A percentile compares a stretch with the other conserved stretches of the same genome.
Evolutionary conservation across 2,113 vertebrate species (phyloP).

Genomic region (Callopanchax toddi): DNA sequence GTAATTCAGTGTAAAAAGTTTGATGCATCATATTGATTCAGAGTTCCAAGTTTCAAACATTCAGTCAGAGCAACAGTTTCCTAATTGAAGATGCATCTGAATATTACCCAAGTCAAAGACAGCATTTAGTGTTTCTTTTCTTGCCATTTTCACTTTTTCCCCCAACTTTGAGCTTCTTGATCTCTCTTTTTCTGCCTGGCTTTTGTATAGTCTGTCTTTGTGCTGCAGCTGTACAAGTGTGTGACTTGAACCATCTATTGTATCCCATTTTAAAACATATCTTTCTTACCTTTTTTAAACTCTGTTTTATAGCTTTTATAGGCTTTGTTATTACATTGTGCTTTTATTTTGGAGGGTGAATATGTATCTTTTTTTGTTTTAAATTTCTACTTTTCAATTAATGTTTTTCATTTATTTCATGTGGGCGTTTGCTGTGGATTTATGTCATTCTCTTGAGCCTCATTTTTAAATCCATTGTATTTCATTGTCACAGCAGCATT

Average conservation of each 20-base stretch:
- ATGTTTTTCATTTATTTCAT: slow-evolving; percentile 38
- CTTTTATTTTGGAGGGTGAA: slow-evolving; percentile 12
- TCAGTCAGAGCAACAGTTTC: neutral
- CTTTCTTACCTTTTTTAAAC: slow-evolving; percentile 1
- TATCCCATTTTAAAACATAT: slow-evolving; percentile 11
- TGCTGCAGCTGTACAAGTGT: slow-evolving; percentile 16
- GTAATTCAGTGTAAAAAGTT: neutral
- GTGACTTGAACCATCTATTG: slow-evolving; percentile 15
- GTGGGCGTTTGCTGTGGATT: slow-evolving; percentile 50
- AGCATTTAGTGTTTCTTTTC: slow-evolving; percentile 23
- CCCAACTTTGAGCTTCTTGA: slow-evolving; percentile 26
- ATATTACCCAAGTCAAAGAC: slow-evolving; percentile 25
- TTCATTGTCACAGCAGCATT: slow-evolving; percentile 94
- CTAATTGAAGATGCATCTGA: slow-evolving; percentile 40
- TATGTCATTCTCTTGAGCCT: slow-evolving; percentile 59
- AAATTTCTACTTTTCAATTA: neutral
- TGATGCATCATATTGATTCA: neutral
- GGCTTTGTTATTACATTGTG: neutral
- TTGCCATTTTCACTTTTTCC: slow-evolving; percentile 50
- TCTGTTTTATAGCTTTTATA: slow-evolving; percentile 18
- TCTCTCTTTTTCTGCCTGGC: slow-evolving; percentile 25
- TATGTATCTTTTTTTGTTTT: slow-evolving; percentile 20
- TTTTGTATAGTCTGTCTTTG: slow-evolving; percentile 35
- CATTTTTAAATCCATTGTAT: slow-evolving; percentile 88
- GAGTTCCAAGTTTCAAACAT: neutral